Conservation (phyloP, 2,113 vertebrate genomes). For the Dipodomys merriami region DNA sequence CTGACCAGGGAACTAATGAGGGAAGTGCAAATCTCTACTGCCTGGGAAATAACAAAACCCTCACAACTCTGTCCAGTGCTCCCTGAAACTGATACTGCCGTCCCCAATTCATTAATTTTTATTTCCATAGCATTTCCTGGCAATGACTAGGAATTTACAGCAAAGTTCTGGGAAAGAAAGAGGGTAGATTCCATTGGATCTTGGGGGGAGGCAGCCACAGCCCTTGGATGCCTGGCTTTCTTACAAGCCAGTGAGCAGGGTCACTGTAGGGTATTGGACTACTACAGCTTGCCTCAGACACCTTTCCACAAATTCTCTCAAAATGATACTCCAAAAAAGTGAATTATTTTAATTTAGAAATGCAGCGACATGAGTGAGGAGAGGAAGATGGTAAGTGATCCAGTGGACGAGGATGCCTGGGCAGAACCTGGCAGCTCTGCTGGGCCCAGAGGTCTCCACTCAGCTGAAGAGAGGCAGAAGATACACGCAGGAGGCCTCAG, state of each 20-base stretch:
- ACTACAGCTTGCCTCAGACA: too few relatives aligned
- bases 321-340: neutral
- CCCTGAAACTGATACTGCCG: neutral
- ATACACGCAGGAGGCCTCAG: neutral
- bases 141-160: slow-evolving; percentile 44
- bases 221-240: neutral
- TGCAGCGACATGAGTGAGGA: too few relatives aligned
- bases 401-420: neutral
- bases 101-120: slow-evolving; percentile 45
- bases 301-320: neutral
- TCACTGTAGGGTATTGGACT: neutral
- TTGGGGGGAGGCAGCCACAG: neutral
- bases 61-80: neutral
- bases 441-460: neutral
- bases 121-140: slow-evolving; percentile 63
- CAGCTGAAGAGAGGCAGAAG: neutral
- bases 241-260: neutral
- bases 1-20: neutral
- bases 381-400: neutral
- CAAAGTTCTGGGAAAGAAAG: slow-evolving; percentile 50
- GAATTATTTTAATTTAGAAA: neutral
- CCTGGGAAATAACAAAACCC: slow-evolving; percentile 23
- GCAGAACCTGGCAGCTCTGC: neutral
- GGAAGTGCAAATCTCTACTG: neutral
- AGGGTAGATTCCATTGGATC: slow-evolving; percentile 26